Percentiles rank a stretch among this genome's conserved stretches.
These are phyloP conservation scores for Paedocypris micromegethes DNA, from an alignment of 2,797 vertebrate species.

Conservation along the genomic window DNA sequence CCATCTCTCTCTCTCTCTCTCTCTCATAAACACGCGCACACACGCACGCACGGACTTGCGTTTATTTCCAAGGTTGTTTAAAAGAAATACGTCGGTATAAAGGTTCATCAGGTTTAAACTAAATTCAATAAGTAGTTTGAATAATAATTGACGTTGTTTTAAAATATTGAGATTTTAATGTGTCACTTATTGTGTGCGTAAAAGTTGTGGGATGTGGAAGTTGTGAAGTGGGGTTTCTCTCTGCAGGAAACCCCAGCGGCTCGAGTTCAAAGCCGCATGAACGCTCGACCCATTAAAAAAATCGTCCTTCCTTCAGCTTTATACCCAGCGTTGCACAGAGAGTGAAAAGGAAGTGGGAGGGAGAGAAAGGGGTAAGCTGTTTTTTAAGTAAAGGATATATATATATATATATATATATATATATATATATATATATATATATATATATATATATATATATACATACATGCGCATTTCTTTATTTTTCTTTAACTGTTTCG, in stretches of 20 bases:
- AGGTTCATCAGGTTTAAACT: no score
- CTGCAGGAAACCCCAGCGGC: slow-evolving; percentile 92
- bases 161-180: slow-evolving; percentile 56
- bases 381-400: slow-evolving; percentile 54
- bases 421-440: no score
- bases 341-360: slow-evolving; percentile 68
- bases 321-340: slow-evolving; percentile 74
- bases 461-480: no score
- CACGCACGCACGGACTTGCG: no score
- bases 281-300: slow-evolving; percentile 93
- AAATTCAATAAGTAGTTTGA: no score
- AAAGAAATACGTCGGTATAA: no score
- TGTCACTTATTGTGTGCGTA: slow-evolving; percentile 68
- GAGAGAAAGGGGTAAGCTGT: slow-evolving; percentile 62
- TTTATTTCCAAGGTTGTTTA: no score
- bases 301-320: slow-evolving; percentile 83
- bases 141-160: background rate
- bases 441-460: no score
- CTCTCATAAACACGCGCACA: no score
- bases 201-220: slow-evolving; percentile 92
- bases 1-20: no score
- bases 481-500: no score
- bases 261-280: slow-evolving; percentile 96
- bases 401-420: slow-evolving; percentile 13
- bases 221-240: slow-evolving; percentile 99